A percentile compares a stretch with the other conserved stretches of the same genome.
phyloP scores from a whole-genome alignment of 2,797 vertebrate genomes.

The Cichlasoma orientale region DNA sequence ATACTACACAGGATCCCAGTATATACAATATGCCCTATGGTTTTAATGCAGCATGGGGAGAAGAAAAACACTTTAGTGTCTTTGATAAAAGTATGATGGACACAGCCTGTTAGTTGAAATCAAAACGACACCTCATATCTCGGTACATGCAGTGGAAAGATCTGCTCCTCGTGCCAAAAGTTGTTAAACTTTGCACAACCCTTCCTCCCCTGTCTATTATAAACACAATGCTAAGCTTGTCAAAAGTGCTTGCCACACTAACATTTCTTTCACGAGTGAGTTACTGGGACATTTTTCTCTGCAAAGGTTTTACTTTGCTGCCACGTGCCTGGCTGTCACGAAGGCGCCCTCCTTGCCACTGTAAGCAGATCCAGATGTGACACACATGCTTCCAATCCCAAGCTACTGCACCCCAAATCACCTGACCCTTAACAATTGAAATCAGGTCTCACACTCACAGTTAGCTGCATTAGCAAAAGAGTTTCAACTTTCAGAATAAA shows the following conservation, averaged over 20 bases:
- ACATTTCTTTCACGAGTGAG: constrained; percentile 61
- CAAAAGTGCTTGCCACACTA: constrained; percentile 50
- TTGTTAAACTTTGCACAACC: constrained; percentile 60
- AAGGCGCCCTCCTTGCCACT: constrained; percentile 64
- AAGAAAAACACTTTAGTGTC: background rate
- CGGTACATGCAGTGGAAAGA: constrained; percentile 23
- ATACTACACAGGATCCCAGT: background rate
- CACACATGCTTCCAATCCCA: constrained; percentile 75
- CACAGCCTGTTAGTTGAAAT: constrained; percentile 15
- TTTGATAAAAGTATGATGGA: constrained; percentile 6
- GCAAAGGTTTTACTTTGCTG: constrained; percentile 60
- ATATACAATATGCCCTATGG: background rate
- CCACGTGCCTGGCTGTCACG: constrained; percentile 79
- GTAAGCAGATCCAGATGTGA: constrained; percentile 77
- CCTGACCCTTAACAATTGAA: constrained; percentile 58
- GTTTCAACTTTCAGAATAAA: constrained; percentile 80
- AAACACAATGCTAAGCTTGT: constrained; percentile 56
- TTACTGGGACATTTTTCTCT: constrained; percentile 68
- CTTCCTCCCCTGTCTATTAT: constrained; percentile 36
- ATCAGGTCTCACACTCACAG: constrained; percentile 79
- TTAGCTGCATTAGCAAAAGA: constrained; percentile 80
- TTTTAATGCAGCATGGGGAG: background rate
- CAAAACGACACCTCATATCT: constrained; percentile 32
- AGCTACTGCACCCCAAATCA: constrained; percentile 61
- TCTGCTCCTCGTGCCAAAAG: constrained; percentile 27